Base-by-base conservation (phyloP, 2,113 vertebrate species). In the Archocentrus centrarchus region DNA sequence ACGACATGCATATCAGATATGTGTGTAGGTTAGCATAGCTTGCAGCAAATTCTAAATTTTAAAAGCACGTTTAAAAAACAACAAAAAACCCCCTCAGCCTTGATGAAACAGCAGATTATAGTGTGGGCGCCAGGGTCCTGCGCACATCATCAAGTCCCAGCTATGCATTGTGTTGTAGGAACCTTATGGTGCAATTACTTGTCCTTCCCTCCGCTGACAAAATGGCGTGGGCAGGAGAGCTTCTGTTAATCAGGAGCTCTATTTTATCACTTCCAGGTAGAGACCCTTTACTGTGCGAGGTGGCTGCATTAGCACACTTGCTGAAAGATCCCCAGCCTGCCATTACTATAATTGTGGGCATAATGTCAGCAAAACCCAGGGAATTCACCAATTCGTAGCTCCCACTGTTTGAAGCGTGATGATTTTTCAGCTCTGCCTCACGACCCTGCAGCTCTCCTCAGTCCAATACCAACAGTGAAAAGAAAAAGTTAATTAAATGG, bases 201-300 rank as follows among this genome's bases (percentile, higher is more conserved):
- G 86, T 90, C 89, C 87, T 89, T 89, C 81, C 91, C 88, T 88
- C 92, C 89, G 81, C 89, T 89, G 88, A 87, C 86, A 91, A 88
- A 92, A 89, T 87, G 87, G 91, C 44, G 91, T 93, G 89, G 93
- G 94, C 17, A 85, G 89, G 89, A 93, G 91, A 93, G 93, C 93
- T 94, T 93, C 88, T 94, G 93, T 94, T 95, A 94, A 96, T 96
- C 94, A 94, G 83, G 89, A 91, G 86, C 86, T 85, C 87, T 89
- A 85, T 94, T 93, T 93, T 95, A 92, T 91, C 94, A 88, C 89
- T 94, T 90, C 86, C 89, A 94, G 94, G 94, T 94, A 89, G 89
- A 73, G 80, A 88, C 84, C 81, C 86, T 88, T 61, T 66, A 20
- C 83, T 58, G 63, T 32, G 80, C 6, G 57, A 90, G 88, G 86